Conservation (phyloP, 2,113 vertebrate species). For the Cairina moschata region DNA sequence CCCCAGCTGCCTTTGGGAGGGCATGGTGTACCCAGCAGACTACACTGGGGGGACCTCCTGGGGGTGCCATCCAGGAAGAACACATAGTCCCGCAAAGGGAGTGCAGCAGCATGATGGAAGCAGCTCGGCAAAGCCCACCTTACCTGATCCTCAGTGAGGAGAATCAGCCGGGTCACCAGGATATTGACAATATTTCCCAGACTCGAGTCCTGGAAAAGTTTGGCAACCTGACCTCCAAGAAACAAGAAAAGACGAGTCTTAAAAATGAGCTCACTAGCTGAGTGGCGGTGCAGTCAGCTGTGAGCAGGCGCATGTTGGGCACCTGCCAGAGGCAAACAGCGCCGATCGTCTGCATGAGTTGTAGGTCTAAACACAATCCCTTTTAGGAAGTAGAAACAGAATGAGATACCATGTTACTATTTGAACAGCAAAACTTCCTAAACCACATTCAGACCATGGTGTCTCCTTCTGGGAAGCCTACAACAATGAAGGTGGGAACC, state of each 20-base stretch:
- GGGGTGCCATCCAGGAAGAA: not conserved
- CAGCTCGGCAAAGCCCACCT: not conserved
- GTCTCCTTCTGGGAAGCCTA: not conserved
- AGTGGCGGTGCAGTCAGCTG: rapidly evolving
- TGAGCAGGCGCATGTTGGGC: not conserved
- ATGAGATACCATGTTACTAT: rapidly evolving
- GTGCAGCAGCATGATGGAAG: rapidly evolving
- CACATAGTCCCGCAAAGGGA: not conserved
- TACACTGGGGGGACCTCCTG: rapidly evolving
- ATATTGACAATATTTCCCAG: conserved; percentile 98
- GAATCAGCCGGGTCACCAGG: conserved; percentile 94
- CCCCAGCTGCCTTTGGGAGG: not conserved
- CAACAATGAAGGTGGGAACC: not conserved
- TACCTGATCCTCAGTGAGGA: conserved; percentile 98
- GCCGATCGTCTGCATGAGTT: rapidly evolving
- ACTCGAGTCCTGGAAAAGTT: conserved; percentile 99
- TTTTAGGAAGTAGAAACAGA: not conserved
- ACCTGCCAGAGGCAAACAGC: rapidly evolving
- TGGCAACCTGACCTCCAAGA: conserved; percentile 99
- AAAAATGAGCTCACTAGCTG: conserved; percentile 77
- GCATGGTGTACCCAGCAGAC: not conserved
- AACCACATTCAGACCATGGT: rapidly evolving
- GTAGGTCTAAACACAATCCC: not conserved
- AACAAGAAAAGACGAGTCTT: conserved; percentile 99
- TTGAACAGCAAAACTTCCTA: not conserved